Evolutionary conservation across 2,888 invertebrate species (phyloP).

Genomic region (Aleiodes leptofemur): DNA sequence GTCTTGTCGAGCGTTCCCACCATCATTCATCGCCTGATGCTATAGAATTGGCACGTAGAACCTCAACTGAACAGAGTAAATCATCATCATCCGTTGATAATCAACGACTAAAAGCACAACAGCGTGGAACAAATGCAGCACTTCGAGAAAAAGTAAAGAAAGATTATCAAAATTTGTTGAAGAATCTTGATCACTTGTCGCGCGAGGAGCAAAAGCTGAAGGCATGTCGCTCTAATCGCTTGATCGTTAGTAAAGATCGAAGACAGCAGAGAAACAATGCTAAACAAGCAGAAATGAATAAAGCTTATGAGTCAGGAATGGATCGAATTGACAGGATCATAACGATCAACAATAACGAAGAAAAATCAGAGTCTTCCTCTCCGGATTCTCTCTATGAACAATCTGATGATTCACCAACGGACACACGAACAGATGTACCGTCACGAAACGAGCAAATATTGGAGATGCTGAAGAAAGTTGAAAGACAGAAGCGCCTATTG

Average conservation of each 20-base stretch:
- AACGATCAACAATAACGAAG: constrained; percentile 58
- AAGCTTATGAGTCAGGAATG: constrained; percentile 73
- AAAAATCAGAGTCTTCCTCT: constrained; percentile 11
- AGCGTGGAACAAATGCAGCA: constrained; percentile 67
- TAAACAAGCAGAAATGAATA: constrained; percentile 77
- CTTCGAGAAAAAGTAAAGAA: constrained; percentile 68
- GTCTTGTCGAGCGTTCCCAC: constrained; percentile 67
- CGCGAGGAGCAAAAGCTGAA: constrained; percentile 66
- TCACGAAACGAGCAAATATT: constrained; percentile 68
- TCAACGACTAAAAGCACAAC: constrained; percentile 60
- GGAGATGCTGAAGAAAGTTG: constrained; percentile 69
- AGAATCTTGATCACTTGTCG: constrained; percentile 64
- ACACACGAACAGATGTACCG: constrained; percentile 53
- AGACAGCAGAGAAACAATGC: constrained; percentile 73
- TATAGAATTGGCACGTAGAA: constrained; percentile 62
- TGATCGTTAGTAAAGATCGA: constrained; percentile 59
- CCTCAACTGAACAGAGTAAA: constrained; percentile 26
- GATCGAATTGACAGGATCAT: constrained; percentile 58
- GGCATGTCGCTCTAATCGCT: constrained; percentile 48
- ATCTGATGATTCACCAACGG: constrained; percentile 23
- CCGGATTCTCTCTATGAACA: constrained; percentile 35
- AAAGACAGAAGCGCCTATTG: constrained; percentile 66
- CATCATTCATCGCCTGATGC: constrained; percentile 67
- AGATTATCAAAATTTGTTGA: constrained; percentile 67
- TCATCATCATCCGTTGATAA: neutral